phyloP scores from a whole-genome alignment of 2,797 vertebrate genomes.

The Falco columbarius region DNA sequence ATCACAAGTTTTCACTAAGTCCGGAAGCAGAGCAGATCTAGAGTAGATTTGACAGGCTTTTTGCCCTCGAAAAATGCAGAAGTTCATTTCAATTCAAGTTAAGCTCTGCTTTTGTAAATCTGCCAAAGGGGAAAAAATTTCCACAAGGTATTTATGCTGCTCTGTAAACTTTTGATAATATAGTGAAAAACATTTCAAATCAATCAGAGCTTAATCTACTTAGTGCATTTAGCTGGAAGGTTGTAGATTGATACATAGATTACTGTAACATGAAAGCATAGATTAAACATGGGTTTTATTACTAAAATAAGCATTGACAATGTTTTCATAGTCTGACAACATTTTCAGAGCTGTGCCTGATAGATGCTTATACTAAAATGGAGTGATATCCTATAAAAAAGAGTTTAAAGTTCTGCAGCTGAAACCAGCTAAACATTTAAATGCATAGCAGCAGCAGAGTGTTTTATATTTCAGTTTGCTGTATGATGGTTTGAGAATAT shows the following conservation, averaged over 20 bases:
- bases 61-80: conserved; percentile 47
- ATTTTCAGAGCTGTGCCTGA: conserved; percentile 15
- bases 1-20: conserved; percentile 16
- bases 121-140: conserved; percentile 53
- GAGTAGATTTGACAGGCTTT: conserved; percentile 52
- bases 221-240: conserved; percentile 51
- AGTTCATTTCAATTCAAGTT: conserved; percentile 60
- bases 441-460: not conserved
- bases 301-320: conserved; percentile 53
- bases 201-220: conserved; percentile 68
- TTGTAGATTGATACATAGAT: conserved; percentile 36
- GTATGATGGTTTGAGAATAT: not conserved
- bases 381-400: not conserved
- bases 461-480: not conserved
- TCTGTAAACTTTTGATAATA: conserved; percentile 59
- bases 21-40: not conserved
- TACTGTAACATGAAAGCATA: conserved; percentile 36
- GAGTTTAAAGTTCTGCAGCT: not conserved
- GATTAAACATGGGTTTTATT: conserved; percentile 51
- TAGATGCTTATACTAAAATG: conserved; percentile 32
- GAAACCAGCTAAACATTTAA: conserved; percentile 28
- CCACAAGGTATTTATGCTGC: conserved; percentile 63
- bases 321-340: conserved; percentile 34
- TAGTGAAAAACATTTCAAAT: conserved; percentile 63
- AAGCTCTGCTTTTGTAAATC: conserved; percentile 62